Conservation (phyloP, 2,888 invertebrate genomes). For the Chirona hameri region DNA sequence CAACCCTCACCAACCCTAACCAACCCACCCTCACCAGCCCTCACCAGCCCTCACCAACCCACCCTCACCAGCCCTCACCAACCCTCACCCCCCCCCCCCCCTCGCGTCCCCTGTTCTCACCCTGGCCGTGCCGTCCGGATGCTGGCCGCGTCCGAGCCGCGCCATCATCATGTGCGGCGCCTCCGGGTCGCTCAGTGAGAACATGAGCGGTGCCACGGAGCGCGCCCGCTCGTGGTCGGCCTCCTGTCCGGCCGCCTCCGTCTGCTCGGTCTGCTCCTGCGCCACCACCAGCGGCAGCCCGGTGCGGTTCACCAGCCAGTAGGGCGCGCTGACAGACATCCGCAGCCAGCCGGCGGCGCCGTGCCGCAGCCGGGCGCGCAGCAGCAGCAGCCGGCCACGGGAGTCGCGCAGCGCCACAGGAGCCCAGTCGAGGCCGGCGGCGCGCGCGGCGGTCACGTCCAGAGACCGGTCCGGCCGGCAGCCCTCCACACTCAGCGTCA, state of each 20-base stretch:
- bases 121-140: conserved; percentile 55
- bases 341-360: conserved; percentile 44
- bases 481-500: background rate
- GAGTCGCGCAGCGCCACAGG: conserved; percentile 71
- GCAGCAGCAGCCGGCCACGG: conserved; percentile 54
- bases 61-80: no score
- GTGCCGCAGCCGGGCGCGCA: conserved; percentile 28
- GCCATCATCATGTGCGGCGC: conserved; percentile 67
- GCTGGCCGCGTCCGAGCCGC: conserved; percentile 68
- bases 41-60: no score
- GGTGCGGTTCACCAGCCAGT: conserved; percentile 94
- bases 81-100: no score
- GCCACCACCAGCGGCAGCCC: conserved; percentile 93
- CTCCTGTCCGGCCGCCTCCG: conserved; percentile 69
- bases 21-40: no score
- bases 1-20: no score
- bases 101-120: no score
- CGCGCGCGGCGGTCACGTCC: background rate
- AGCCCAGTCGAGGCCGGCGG: conserved; percentile 5
- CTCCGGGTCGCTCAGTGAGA: conserved; percentile 88
- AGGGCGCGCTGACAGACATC: conserved; percentile 76
- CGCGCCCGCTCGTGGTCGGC: conserved; percentile 92
- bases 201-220: conserved; percentile 86
- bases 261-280: conserved; percentile 71
- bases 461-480: conserved; percentile 13